Base-by-base conservation (phyloP, 2,797 vertebrate genomes). In the Rhabdophis nuchalis region DNA sequence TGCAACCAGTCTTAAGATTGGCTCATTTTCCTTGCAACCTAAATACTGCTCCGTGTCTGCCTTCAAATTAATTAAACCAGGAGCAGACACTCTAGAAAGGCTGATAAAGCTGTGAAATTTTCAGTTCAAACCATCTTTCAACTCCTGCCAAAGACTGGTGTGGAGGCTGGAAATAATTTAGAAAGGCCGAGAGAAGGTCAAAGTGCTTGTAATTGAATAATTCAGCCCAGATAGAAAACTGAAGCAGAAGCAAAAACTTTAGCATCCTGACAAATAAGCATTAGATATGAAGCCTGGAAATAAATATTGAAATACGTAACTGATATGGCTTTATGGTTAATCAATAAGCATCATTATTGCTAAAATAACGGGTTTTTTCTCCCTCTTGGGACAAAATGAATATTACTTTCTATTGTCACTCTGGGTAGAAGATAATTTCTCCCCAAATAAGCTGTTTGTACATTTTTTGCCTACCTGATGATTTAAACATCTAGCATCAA, bases 171-270 rank as follows among this genome's bases (percentile, higher is more conserved):
- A 95, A 96, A 96, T 2, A 68, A 94, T 96, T 96, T 95, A 94
- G 95, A 95, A 96, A 95, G 96, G 95, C 94, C 97, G 96, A 96
- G 93, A 90, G 64, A 94, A 93, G 96, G 95, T 95, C 96, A 97
- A 94, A 92, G 93, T 96, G 96, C 95, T 95, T 94, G 94, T 95
- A 96, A 96, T 68, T 95, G 95, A 96, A 96, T 96, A 96, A 96
- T 97, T 96, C 95, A 95, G 94, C 93, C 94, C 95, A 96, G 95
- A 96, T 95, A 95, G 96, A 96, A 97, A 96, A 95, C 95, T 90
- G 94, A 94, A 95, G 95, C 92, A 93, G 95, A 96, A 93, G 95
- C 95, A 95, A 94, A 29, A 94, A 95, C 93, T 94, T 96, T 94
- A 95, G 95, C 72, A 94, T 97, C 95, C 94, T 96, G 95, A 94